Percentiles rank a stretch among this genome's conserved stretches.
Evolutionary conservation across 1,140 invertebrate genomes (phyloP).

Genomic region (Liolophura sinensis): DNA sequence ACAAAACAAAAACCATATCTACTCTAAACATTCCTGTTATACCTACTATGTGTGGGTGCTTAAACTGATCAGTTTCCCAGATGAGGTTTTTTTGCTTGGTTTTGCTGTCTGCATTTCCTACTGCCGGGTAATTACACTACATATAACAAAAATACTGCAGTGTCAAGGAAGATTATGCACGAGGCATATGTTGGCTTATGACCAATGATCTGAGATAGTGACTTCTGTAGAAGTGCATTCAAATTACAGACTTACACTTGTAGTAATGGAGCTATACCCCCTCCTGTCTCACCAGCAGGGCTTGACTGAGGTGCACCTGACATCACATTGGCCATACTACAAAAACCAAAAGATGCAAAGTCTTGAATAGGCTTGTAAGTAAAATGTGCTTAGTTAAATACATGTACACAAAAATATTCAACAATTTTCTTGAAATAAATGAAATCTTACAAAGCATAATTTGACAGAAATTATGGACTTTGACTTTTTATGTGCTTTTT

Average conservation of each 20-base stretch:
- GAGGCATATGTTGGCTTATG: neutral
- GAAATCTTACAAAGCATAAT: neutral
- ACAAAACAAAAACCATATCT: too few species aligned
- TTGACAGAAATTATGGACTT: too few species aligned
- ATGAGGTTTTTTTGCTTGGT: neutral
- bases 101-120: constrained; percentile 16
- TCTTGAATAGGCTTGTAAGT: neutral
- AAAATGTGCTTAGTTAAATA: neutral
- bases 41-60: too few species aligned
- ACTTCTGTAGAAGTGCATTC: neutral
- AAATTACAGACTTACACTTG: constrained; percentile 59
- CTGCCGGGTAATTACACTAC: constrained; percentile 8
- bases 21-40: too few species aligned
- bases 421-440: neutral
- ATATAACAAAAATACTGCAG: neutral
- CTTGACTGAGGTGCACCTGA: constrained; percentile 32
- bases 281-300: constrained; percentile 35
- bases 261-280: constrained; percentile 60
- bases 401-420: neutral
- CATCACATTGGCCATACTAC: constrained; percentile 59
- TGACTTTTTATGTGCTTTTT: too few species aligned
- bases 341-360: constrained; percentile 11
- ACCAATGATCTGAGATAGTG: neutral
- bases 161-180: neutral
- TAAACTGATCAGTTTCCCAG: too few species aligned